Conservation (phyloP, 1,140 invertebrate genomes). For the Adoxophyes honmai region DNA sequence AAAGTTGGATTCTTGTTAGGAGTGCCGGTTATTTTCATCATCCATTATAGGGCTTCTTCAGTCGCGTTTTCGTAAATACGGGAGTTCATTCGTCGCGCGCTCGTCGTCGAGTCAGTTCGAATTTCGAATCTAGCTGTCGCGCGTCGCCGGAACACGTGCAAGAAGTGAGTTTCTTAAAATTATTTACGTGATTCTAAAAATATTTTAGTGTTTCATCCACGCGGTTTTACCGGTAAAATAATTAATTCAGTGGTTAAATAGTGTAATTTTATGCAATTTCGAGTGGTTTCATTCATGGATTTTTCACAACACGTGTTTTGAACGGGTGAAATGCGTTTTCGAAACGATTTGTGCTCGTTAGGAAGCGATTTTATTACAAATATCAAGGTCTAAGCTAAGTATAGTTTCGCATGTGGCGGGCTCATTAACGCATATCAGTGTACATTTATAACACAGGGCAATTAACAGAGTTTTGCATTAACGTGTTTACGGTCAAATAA, state of each 20-base stretch:
- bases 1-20: conserved; percentile 33
- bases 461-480: too few relatives aligned
- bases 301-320: conserved; percentile 30
- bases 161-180: conserved; percentile 11
- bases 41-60: conserved; percentile 40
- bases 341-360: too few relatives aligned
- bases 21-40: conserved; percentile 44
- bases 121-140: conserved; percentile 19
- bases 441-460: too few relatives aligned
- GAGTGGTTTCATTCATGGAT: not conserved
- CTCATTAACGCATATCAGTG: too few relatives aligned
- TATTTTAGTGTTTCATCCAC: not conserved
- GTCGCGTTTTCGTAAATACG: conserved; percentile 37
- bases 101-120: conserved; percentile 20
- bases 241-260: too few relatives aligned
- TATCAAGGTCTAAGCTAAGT: too few relatives aligned
- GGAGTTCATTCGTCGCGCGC: conserved; percentile 31
- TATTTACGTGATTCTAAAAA: conserved; percentile 13
- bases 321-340: not conserved
- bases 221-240: too few relatives aligned
- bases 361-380: too few relatives aligned
- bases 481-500: too few relatives aligned
- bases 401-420: too few relatives aligned
- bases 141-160: conserved; percentile 20
- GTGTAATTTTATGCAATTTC: not conserved